Evolutionary conservation across 1,140 invertebrate species (phyloP).

Genomic region (Mesaphorura yosii): DNA sequence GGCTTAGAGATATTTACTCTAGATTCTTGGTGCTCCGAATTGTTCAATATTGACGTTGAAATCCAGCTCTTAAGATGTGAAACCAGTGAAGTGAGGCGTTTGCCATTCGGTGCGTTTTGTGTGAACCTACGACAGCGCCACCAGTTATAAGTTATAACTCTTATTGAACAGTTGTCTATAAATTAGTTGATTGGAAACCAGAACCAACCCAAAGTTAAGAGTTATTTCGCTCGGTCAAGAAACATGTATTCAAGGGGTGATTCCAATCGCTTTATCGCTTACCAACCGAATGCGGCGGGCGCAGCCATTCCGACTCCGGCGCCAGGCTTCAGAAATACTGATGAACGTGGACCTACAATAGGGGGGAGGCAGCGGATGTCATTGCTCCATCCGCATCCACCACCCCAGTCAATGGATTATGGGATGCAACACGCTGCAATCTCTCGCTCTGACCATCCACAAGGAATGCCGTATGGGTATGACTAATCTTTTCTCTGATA

Average conservation of each 20-base stretch:
- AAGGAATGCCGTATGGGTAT: conserved; percentile 22
- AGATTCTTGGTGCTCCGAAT: too few relatives aligned
- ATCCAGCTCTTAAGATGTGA: too few relatives aligned
- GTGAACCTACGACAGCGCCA: too few relatives aligned
- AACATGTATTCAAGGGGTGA: conserved; percentile 11
- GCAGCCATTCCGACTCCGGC: conserved; percentile 1
- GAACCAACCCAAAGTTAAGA: too few relatives aligned
- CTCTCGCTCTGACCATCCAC: conserved; percentile 25
- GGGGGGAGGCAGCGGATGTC: conserved; percentile 20
- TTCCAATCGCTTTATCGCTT: conserved; percentile 15
- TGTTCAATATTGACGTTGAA: too few relatives aligned
- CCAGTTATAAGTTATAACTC: too few relatives aligned
- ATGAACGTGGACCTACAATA: conserved; percentile 20
- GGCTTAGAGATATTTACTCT: too few relatives aligned
- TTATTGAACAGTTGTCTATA: too few relatives aligned
- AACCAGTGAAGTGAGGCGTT: too few relatives aligned
- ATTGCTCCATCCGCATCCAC: conserved; percentile 23
- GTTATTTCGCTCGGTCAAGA: too few relatives aligned
- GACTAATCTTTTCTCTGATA: neutral
- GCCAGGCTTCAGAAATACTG: conserved; percentile 21
- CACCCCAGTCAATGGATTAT: conserved; percentile 24
- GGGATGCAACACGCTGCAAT: conserved; percentile 21
- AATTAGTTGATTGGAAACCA: too few relatives aligned
- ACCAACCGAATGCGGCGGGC: conserved; percentile 10
- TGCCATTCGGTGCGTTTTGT: too few relatives aligned